Percentiles rank a stretch among this genome's conserved stretches.
Evolutionary conservation across 2,888 invertebrate species (phyloP).

Genomic region (Thysanoteuthis rhombus): DNA sequence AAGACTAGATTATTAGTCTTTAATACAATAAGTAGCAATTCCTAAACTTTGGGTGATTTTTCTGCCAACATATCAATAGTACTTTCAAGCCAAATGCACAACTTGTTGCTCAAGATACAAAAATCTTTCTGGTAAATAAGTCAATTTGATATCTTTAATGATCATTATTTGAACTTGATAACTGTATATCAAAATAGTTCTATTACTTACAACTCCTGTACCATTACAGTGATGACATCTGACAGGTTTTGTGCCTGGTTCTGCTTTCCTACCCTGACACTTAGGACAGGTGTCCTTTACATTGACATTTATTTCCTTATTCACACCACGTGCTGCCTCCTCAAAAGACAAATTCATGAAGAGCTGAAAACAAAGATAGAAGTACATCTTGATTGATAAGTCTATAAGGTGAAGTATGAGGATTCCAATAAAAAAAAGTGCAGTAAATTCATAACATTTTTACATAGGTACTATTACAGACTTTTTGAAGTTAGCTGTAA

Average conservation of each 20-base stretch:
- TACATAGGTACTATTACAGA: no score
- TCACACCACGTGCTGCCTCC: slow-evolving; percentile 91
- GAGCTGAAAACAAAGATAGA: slow-evolving; percentile 71
- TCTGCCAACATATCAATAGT: no score
- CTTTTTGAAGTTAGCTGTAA: no score
- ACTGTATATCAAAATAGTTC: no score
- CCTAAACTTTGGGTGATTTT: no score
- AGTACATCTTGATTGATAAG: background rate
- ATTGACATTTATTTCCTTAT: slow-evolving; percentile 91
- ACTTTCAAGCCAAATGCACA: no score
- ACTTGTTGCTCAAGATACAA: no score
- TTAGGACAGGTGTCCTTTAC: slow-evolving; percentile 91
- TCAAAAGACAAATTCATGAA: slow-evolving; percentile 91
- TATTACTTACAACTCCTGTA: slow-evolving; percentile 79
- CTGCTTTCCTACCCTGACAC: slow-evolving; percentile 86
- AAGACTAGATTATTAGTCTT: no score
- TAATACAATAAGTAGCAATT: no score
- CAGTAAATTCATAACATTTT: background rate
- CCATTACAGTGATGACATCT: slow-evolving; percentile 94
- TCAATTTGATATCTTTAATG: no score
- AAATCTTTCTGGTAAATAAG: no score
- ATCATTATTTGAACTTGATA: no score
- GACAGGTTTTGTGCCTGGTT: slow-evolving; percentile 89
- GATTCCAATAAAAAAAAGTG: background rate
- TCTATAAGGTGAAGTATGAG: background rate